These are phyloP conservation scores for Rosalia funebris DNA, from an alignment of 2,888 invertebrate species.

Conservation along the genomic window DNA sequence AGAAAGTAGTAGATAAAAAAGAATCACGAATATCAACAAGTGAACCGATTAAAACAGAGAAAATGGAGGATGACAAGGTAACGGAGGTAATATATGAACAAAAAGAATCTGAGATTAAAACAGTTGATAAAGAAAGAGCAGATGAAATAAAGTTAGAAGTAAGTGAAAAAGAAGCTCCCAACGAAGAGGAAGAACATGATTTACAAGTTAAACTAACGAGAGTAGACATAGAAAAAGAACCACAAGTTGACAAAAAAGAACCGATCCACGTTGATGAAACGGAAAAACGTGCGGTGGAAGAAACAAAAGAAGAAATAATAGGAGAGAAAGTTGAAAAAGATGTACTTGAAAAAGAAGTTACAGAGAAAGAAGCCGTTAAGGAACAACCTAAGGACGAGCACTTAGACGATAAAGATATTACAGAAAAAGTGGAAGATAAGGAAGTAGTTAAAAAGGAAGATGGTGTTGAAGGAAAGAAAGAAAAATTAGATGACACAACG, in stretches of 20 bases:
- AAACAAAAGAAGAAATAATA: conserved; percentile 22
- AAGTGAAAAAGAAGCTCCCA: not conserved
- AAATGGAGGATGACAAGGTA: not conserved
- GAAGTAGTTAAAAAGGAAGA: not conserved
- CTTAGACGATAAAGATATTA: not conserved
- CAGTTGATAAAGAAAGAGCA: not conserved
- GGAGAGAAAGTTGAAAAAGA: conserved; percentile 33
- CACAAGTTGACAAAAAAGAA: too few relatives aligned
- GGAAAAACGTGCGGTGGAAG: not conserved
- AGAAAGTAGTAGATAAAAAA: conserved; percentile 5
- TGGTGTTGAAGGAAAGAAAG: not conserved
- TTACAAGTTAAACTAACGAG: not conserved
- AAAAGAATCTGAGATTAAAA: too few relatives aligned
- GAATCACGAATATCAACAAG: not conserved
- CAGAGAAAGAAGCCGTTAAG: conserved; percentile 47
- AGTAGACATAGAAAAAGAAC: too few relatives aligned
- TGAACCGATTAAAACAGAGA: conserved; percentile 31
- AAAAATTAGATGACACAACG: conserved; percentile 1
- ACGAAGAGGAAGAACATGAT: not conserved
- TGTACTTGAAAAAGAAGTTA: conserved; percentile 27
- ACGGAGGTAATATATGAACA: not conserved
- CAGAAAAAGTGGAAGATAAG: conserved; percentile 16
- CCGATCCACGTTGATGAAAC: too few relatives aligned
- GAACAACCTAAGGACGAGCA: conserved; percentile 32
- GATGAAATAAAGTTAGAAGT: not conserved